Evolutionary conservation across 2,797 vertebrate species (phyloP), one percentile per base, ranked within the genome.

Genomic region (Naso thynnoides): DNA sequence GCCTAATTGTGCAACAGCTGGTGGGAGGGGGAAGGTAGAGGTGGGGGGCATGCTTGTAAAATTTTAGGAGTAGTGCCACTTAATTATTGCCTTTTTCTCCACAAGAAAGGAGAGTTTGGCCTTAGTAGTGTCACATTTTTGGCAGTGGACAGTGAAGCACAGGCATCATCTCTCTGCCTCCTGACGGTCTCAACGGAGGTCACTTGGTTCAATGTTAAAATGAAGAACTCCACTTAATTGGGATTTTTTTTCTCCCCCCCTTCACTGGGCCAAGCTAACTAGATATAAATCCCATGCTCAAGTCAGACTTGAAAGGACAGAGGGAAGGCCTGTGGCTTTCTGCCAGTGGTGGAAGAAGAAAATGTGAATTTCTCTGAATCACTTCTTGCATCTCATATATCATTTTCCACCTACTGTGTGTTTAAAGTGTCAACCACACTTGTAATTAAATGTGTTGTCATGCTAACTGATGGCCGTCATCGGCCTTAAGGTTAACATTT

Each of bases 201-300:
- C 78, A 49, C 55, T 39, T 47, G 62, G 81, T 81, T 85, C 70
- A 77, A 14, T 66, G 44, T 77, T 78, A 78, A 81, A 65, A 74
- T 16, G 65, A 82, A 74, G 83, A 86, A 85, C 83, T 84, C 80
- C 66, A 79, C 16, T 83, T 84, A 71, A 85, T 81, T 36, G 78
- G 67, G 70, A 75, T 56, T 67, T 77, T 64, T 74, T 72, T 19
- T 54, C 39, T 45, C 18, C 10, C 14, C 24, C 26, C 18, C 13
- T 15, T 27, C 29, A 38, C 65, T 64, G 31, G 19, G 33, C 47
- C 31, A 66, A 45, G 19, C 61, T 62, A 53, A 74, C 57, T 61
- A 45, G 45, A 71, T 56, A 55, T 83, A 83, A 73, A 84, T 82
- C 50, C 62, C 21, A 29, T 50, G 18, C 60, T 47, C 47, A 36